These are phyloP conservation scores for Clarias pachynema DNA, from an alignment of 2,797 vertebrate genomes.

Conservation along the genomic window DNA sequence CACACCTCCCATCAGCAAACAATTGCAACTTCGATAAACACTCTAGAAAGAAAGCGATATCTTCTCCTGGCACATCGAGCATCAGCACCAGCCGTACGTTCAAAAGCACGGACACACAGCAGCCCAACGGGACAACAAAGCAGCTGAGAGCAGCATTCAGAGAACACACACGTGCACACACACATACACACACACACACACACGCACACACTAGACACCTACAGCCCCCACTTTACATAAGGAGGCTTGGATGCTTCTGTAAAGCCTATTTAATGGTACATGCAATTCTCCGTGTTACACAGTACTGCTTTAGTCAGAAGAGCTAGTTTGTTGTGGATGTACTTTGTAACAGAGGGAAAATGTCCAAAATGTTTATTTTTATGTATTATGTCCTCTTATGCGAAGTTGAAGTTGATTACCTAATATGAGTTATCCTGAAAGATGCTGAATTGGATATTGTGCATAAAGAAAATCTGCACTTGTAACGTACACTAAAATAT, in stretches of 20 bases:
- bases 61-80: conserved; percentile 65
- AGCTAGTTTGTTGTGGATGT: conserved; percentile 6
- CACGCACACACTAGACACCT: conserved; percentile 15
- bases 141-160: conserved; percentile 52
- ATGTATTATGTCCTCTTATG: conserved; percentile 36
- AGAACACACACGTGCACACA: conserved; percentile 44
- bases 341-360: conserved; percentile 41
- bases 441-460: conserved; percentile 6
- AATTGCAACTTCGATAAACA: conserved; percentile 81
- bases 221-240: conserved; percentile 49
- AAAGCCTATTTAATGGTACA: conserved; percentile 44
- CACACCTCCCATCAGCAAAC: conserved; percentile 77
- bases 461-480: neutral
- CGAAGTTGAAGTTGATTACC: conserved; percentile 44
- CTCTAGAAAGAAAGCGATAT: conserved; percentile 74
- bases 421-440: conserved; percentile 17
- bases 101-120: conserved; percentile 67
- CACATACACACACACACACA: conserved; percentile 4
- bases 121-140: conserved; percentile 56
- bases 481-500: conserved; percentile 3
- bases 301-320: conserved; percentile 21
- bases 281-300: conserved; percentile 49
- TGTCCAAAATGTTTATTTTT: neutral
- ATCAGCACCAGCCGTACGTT: conserved; percentile 59
- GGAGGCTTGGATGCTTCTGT: conserved; percentile 34